A percentile compares a stretch with the other conserved stretches of the same genome.
Conservation (phyloP, 2,113 vertebrate species). For the Austrofundulus limnaeus region DNA sequence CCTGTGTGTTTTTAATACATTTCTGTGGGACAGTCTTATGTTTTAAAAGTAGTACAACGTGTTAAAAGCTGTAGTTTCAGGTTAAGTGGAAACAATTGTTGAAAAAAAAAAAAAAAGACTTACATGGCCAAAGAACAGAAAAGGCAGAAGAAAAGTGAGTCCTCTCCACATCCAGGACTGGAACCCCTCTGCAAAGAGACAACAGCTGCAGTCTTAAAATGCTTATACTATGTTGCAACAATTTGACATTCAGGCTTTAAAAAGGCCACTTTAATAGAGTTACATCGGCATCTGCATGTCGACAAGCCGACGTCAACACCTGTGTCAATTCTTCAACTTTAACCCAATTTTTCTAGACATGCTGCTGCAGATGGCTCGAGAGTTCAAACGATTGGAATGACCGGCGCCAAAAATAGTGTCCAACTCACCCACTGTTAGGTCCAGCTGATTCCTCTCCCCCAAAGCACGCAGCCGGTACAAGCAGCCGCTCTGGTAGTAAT, state of each 20-base stretch:
- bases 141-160: slow-evolving; percentile 94
- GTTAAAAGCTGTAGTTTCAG: background rate
- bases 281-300: slow-evolving; percentile 22
- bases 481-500: slow-evolving; percentile 98
- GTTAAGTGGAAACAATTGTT: background rate
- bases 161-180: slow-evolving; percentile 99
- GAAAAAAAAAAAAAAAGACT: slow-evolving; percentile 79
- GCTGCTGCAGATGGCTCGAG: slow-evolving; percentile 40
- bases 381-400: slow-evolving; percentile 54
- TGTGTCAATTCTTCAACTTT: slow-evolving; percentile 50
- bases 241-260: background rate
- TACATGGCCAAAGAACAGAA: slow-evolving; percentile 97
- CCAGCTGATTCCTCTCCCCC: slow-evolving; percentile 94
- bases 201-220: slow-evolving; percentile 3
- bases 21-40: background rate
- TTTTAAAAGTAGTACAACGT: background rate
- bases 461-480: slow-evolving; percentile 92
- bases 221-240: background rate
- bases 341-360: slow-evolving; percentile 40
- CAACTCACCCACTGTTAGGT: slow-evolving; percentile 94
- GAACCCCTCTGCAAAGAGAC: slow-evolving; percentile 88
- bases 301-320: slow-evolving; percentile 20
- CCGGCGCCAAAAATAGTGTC: slow-evolving; percentile 48
- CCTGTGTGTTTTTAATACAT: too few species aligned
- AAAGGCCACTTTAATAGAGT: slow-evolving; percentile 10